phyloP scores from a whole-genome alignment of 2,888 invertebrate genomes.

The Steinernema scapterisci region DNA sequence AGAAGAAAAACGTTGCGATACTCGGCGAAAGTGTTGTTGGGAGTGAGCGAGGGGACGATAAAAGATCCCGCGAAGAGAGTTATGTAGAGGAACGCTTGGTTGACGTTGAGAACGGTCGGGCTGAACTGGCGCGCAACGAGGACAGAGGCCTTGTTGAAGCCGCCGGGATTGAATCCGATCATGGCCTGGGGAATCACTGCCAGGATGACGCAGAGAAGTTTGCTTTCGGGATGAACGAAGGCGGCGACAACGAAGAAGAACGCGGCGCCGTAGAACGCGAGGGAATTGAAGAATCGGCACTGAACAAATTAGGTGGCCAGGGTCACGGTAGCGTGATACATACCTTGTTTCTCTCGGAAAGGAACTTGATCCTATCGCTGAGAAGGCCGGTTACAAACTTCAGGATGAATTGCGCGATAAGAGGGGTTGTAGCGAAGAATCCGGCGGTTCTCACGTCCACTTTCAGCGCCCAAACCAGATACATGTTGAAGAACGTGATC shows the following conservation, averaged over 20 bases:
- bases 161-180: conserved; percentile 58
- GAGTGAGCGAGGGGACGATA: conserved; percentile 51
- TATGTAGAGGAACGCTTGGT: conserved; percentile 51
- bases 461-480: conserved; percentile 46
- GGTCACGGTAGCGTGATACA: neutral
- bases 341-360: conserved; percentile 42
- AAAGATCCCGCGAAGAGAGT: conserved; percentile 53
- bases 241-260: conserved; percentile 50
- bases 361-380: conserved; percentile 48
- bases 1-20: conserved; percentile 38
- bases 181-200: conserved; percentile 50
- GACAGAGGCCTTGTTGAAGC: conserved; percentile 54
- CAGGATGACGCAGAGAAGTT: conserved; percentile 33
- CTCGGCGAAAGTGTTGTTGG: conserved; percentile 33
- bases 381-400: conserved; percentile 51
- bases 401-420: conserved; percentile 45
- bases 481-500: conserved; percentile 37
- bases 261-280: conserved; percentile 57
- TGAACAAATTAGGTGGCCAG: neutral
- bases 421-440: conserved; percentile 45
- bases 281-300: conserved; percentile 52
- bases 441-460: conserved; percentile 46
- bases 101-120: conserved; percentile 55
- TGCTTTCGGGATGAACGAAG: conserved; percentile 42
- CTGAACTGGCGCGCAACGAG: conserved; percentile 54